A percentile compares a stretch with the other conserved stretches of the same genome.
Evolutionary conservation across 2,888 invertebrate genomes (phyloP).

Genomic region (Tenthredo mesomela): DNA sequence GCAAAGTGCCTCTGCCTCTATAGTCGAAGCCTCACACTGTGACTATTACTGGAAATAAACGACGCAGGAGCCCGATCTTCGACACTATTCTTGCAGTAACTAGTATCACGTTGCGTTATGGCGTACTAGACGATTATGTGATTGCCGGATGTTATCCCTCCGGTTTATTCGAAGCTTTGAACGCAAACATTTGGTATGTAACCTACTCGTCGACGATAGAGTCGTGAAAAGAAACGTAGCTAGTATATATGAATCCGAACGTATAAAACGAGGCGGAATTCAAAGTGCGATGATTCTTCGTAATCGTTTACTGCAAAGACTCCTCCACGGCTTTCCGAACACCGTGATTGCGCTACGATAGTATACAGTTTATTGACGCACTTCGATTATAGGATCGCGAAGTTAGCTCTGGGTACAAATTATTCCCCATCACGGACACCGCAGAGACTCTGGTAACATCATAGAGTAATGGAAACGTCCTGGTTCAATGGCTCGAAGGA

Average conservation of each 20-base stretch:
- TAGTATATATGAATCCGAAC: no score
- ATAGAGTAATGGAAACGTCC: constrained; percentile 22
- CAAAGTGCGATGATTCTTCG: constrained; percentile 32
- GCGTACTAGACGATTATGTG: not conserved
- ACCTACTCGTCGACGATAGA: constrained; percentile 3
- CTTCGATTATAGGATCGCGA: constrained; percentile 36
- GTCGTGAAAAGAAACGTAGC: not conserved
- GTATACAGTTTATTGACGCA: constrained; percentile 28
- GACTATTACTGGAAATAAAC: not conserved
- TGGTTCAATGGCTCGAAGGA: constrained; percentile 17
- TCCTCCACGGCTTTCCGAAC: not conserved
- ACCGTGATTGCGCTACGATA: constrained; percentile 22
- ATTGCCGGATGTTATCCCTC: constrained; percentile 20
- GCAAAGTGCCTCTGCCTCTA: not conserved
- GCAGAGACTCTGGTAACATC: not conserved
- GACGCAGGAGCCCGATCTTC: not conserved
- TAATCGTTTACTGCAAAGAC: not conserved
- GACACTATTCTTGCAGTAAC: not conserved
- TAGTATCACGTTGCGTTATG: not conserved
- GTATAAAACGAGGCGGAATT: constrained; percentile 14
- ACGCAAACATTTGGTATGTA: not conserved
- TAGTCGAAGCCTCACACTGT: not conserved
- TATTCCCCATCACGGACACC: constrained; percentile 20
- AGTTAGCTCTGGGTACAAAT: constrained; percentile 7
- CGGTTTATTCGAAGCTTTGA: not conserved